Conservation (phyloP, 2,888 invertebrate species). For the Agonum fuliginosum region DNA sequence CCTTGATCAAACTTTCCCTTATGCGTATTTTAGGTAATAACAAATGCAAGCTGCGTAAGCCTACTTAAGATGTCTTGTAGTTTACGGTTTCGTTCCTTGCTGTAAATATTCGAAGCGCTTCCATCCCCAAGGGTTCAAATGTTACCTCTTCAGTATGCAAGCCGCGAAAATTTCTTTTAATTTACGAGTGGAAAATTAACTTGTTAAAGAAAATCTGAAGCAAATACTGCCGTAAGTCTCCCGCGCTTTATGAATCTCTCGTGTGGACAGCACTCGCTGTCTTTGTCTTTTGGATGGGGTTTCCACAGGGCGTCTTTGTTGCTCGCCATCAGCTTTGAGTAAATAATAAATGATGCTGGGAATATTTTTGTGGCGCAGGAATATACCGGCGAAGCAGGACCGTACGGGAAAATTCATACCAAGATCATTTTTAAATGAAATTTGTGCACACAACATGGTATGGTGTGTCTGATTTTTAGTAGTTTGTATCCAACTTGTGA, state of each 20-base stretch:
- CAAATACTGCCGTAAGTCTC: slow-evolving; percentile 39
- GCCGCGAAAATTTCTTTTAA: slow-evolving; percentile 42
- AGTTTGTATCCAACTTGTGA: too few relatives aligned
- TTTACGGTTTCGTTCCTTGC: not conserved
- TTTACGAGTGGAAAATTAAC: slow-evolving; percentile 48
- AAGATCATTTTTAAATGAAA: too few relatives aligned
- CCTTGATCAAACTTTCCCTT: not conserved
- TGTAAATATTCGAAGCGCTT: slow-evolving; percentile 13
- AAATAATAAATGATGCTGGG: slow-evolving; percentile 43
- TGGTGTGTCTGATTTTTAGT: too few relatives aligned
- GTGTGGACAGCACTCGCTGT: slow-evolving; percentile 1
- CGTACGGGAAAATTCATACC: not conserved
- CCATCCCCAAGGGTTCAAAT: not conserved
- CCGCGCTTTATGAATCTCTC: not conserved
- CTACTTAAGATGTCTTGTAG: slow-evolving; percentile 36
- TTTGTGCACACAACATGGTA: too few relatives aligned
- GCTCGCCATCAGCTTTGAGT: slow-evolving; percentile 6
- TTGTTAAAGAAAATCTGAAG: slow-evolving; percentile 51
- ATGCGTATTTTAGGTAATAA: not conserved
- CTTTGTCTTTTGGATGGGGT: not conserved
- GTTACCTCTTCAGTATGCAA: slow-evolving; percentile 21
- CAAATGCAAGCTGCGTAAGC: slow-evolving; percentile 17
- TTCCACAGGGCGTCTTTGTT: not conserved
- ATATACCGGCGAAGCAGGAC: slow-evolving; percentile 28
- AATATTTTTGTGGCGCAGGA: slow-evolving; percentile 44